A percentile compares a stretch with the other conserved stretches of the same genome.
Conservation (phyloP, 2,797 vertebrate genomes). For the Novumbra hubbsi region DNA sequence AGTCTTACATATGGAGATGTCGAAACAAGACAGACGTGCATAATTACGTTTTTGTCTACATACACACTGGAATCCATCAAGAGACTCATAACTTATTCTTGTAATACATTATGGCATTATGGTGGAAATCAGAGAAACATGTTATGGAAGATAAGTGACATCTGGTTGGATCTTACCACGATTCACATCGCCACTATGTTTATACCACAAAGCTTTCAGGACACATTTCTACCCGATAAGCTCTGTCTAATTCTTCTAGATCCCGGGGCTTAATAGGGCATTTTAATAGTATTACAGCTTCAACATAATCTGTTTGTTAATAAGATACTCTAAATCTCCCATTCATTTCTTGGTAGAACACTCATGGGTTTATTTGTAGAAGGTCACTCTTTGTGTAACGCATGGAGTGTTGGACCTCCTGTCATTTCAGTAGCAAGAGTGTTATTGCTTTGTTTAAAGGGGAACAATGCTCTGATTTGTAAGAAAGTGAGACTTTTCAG, state of each 20-base stretch:
- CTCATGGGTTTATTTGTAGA: constrained; percentile 10
- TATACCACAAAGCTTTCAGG: constrained; percentile 27
- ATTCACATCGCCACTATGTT: constrained; percentile 48
- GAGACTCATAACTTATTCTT: constrained; percentile 49
- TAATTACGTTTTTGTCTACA: no score
- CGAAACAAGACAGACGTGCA: constrained; percentile 33
- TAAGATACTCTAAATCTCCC: constrained; percentile 34
- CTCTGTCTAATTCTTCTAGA: constrained; percentile 67
- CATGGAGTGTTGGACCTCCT: constrained; percentile 19
- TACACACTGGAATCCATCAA: no score
- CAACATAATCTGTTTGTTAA: constrained; percentile 49
- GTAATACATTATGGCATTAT: constrained; percentile 70
- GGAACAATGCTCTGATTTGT: no score
- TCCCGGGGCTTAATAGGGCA: constrained; percentile 60
- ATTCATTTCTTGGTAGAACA: constrained; percentile 16
- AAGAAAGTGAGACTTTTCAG: no score
- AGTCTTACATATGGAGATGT: constrained; percentile 49
- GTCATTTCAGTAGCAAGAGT: constrained; percentile 29
- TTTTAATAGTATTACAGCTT: constrained; percentile 70
- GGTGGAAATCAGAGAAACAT: constrained; percentile 64
- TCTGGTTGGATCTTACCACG: constrained; percentile 69
- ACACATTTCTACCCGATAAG: constrained; percentile 62
- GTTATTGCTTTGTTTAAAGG: constrained; percentile 42
- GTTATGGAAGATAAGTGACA: constrained; percentile 74
- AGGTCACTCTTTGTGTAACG: constrained; percentile 19